A percentile compares a stretch with the other conserved stretches of the same genome.
Conservation (phyloP, 2,797 vertebrate genomes). For the Spizella passerina region DNA sequence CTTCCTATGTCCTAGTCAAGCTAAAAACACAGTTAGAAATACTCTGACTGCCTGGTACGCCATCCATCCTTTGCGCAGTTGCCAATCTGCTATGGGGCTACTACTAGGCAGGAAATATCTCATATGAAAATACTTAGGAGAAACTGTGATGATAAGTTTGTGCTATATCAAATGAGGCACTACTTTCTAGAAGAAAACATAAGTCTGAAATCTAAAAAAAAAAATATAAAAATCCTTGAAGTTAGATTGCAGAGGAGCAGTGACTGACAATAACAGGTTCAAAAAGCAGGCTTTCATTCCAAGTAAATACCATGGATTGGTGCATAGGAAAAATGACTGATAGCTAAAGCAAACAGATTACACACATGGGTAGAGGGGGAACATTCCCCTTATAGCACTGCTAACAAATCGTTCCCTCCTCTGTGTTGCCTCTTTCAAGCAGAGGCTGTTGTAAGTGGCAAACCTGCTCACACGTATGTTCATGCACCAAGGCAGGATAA, state of each 20-base stretch:
- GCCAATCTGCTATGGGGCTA: background rate
- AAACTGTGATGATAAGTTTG: background rate
- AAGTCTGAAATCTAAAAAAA: background rate
- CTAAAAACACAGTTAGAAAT: background rate
- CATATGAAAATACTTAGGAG: background rate
- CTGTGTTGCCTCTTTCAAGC: background rate
- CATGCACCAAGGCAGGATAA: background rate
- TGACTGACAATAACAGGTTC: background rate
- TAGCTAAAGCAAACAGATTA: background rate
- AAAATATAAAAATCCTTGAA: background rate
- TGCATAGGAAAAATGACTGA: background rate
- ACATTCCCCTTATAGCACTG: background rate
- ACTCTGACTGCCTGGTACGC: background rate
- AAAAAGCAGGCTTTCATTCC: background rate
- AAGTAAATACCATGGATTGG: background rate
- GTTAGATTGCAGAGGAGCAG: background rate
- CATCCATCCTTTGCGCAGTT: background rate
- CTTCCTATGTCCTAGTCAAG: background rate
- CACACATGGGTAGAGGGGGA: background rate
- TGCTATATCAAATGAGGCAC: background rate
- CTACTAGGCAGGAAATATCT: background rate
- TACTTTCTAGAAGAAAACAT: background rate
- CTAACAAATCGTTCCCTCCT: background rate
- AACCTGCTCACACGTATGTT: background rate
- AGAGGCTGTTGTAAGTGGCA: background rate